phyloP scores from a whole-genome alignment of 1,140 invertebrate genomes.

The Micrasema minimum region DNA sequence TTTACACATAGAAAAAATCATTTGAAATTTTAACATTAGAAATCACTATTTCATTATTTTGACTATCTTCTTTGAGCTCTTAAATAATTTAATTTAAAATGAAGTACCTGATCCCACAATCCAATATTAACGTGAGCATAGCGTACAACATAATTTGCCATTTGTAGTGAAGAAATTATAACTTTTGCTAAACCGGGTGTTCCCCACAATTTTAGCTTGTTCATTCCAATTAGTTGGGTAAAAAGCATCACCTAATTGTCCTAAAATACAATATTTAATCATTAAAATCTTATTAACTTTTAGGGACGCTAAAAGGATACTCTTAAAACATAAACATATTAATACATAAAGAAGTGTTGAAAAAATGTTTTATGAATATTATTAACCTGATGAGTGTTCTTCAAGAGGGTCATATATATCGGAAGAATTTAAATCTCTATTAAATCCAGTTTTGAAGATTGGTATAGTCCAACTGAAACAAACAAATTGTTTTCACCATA shows the following conservation, averaged over 20 bases:
- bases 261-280: slow-evolving; percentile 28
- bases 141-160: slow-evolving; percentile 19
- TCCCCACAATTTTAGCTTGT: slow-evolving; percentile 32
- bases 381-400: slow-evolving; percentile 68
- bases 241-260: slow-evolving; percentile 38
- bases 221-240: slow-evolving; percentile 41
- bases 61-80: too few relatives aligned
- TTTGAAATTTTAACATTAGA: too few relatives aligned
- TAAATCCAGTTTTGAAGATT: slow-evolving; percentile 66
- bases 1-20: too few relatives aligned
- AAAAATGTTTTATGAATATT: too few relatives aligned
- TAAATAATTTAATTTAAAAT: neutral
- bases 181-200: slow-evolving; percentile 30
- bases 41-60: too few relatives aligned
- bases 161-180: slow-evolving; percentile 43
- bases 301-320: too few relatives aligned
- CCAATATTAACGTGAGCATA: slow-evolving; percentile 30
- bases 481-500: too few relatives aligned
- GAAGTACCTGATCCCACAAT: slow-evolving; percentile 32
- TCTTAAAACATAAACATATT: too few relatives aligned
- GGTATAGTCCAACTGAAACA: slow-evolving; percentile 34
- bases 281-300: too few relatives aligned
- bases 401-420: slow-evolving; percentile 71
- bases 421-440: slow-evolving; percentile 68
- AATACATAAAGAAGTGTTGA: too few relatives aligned